phyloP scores from a whole-genome alignment of 2,888 invertebrate species.

The Calliopum simillimum region DNA sequence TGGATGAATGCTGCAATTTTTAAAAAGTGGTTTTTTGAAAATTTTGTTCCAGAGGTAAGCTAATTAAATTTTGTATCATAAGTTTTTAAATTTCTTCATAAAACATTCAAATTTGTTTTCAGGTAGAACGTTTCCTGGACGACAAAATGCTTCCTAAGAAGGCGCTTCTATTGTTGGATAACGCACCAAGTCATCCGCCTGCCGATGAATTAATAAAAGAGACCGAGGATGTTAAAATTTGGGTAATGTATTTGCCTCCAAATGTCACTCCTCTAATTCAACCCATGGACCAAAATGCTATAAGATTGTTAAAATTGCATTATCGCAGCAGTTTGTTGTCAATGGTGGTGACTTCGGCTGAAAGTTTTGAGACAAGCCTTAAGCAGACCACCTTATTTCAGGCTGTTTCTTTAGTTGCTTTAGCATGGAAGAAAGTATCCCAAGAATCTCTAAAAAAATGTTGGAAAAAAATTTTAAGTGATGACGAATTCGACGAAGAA shows the following conservation, averaged over 20 bases:
- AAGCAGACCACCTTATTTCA: constrained; percentile 21
- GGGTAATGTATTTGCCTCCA: constrained; percentile 32
- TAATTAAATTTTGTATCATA: background rate
- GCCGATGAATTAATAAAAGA: constrained; percentile 16
- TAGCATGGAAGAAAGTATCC: constrained; percentile 10
- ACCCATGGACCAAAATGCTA: constrained; percentile 29
- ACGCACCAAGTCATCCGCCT: constrained; percentile 23
- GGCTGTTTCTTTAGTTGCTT: constrained; percentile 11
- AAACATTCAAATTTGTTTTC: background rate
- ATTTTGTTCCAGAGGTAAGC: constrained; percentile 3
- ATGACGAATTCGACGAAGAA: constrained; percentile 29
- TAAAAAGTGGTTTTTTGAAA: constrained; percentile 19
- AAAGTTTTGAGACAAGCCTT: constrained; percentile 3
- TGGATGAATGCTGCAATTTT: constrained; percentile 16
- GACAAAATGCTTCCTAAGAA: constrained; percentile 1
- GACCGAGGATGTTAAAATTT: constrained; percentile 32
- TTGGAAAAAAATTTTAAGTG: constrained; percentile 30
- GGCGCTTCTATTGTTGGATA: constrained; percentile 21
- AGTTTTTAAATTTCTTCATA: background rate
- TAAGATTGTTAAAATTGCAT: constrained; percentile 27
- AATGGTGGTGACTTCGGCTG: constrained; percentile 19
- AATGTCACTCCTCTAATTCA: constrained; percentile 21
- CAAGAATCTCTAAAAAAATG: constrained; percentile 19
- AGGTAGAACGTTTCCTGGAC: constrained; percentile 14
- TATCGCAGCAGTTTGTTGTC: constrained; percentile 32